Percentiles rank a stretch among this genome's conserved stretches.
These are phyloP conservation scores for Nibea coibor DNA, from an alignment of 2,113 vertebrate species.

Conservation along the genomic window DNA sequence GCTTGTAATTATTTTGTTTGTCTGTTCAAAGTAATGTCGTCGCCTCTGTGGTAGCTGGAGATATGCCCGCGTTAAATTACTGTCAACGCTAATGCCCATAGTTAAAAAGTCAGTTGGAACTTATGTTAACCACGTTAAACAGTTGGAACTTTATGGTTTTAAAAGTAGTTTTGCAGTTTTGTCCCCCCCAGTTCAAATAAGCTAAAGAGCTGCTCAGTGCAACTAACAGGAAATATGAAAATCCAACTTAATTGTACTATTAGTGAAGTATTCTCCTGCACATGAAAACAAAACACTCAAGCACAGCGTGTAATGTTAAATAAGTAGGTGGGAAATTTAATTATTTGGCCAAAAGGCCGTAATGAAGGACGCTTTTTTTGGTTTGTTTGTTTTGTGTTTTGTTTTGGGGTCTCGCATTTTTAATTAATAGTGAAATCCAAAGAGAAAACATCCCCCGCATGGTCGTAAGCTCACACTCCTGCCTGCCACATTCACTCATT, in stretches of 20 bases:
- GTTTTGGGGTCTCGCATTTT: neutral
- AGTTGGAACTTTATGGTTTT: no score
- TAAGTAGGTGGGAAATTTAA: slow-evolving; percentile 13
- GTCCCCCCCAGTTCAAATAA: neutral
- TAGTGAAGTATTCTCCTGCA: slow-evolving; percentile 6
- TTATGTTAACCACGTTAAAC: no score
- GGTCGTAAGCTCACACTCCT: slow-evolving; percentile 16
- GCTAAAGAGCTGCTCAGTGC: neutral
- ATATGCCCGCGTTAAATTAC: no score
- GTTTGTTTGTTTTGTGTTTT: slow-evolving; percentile 6
- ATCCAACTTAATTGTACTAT: slow-evolving; percentile 4
- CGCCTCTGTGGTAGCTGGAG: no score
- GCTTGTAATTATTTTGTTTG: no score
- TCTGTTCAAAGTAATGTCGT: no score
- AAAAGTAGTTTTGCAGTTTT: no score
- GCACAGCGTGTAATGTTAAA: slow-evolving; percentile 4
- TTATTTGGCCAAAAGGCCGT: neutral
- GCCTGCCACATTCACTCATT: neutral
- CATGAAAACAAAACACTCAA: slow-evolving; percentile 32
- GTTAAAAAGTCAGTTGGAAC: no score
- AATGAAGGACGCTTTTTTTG: neutral
- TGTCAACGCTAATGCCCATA: no score
- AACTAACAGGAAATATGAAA: slow-evolving; percentile 5
- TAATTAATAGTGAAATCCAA: slow-evolving; percentile 30
- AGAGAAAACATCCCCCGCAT: slow-evolving; percentile 5